Base-by-base conservation (phyloP, 2,888 invertebrate genomes). In the Coecobrya sp. region DNA sequence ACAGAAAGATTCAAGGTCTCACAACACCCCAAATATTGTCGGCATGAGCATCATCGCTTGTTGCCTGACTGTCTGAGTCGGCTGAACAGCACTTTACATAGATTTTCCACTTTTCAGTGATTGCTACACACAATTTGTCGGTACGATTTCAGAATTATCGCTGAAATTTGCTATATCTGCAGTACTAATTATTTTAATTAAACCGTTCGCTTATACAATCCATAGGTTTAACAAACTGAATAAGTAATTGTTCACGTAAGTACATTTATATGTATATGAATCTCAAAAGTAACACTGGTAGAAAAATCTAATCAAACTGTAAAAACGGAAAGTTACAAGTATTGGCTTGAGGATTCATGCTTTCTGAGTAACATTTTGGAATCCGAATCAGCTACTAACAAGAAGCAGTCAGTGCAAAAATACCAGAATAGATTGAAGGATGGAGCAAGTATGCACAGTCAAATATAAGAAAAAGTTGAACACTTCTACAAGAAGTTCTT, bases 141-240 rank as follows among this genome's bases (percentile, higher is more conserved):
- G 8, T 73, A 36, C 8, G n/a, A n/a, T 36, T 36, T 36, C 36
- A 36, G 49, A 49, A 1, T 10, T 49, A 49, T 49, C 49, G n/a
- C 30, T 30, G 30, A 68, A n/a, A 11, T 27, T 25, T 22, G 1
- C 8, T 22, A 62, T 22, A 62, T 10, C 49, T 13, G 13, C 11
- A 85, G 11, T 42, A 25, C 45, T 85, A 85, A 85, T 85, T 85
- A 85, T 45, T 36, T 85, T 85, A 85, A 85, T 85, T 85, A 85
- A 85, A 85, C 36, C 59, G 62, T 84, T 84, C 59, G 84, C 59
- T 84, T 55, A 10, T 62, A 62, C n/a, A 2, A 16, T 65, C 85
- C 84, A 82, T 7, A 36, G 36, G 30, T 84, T 52, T 62, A 42
- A 11, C 42, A 36, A 65, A 65, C 85, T 65, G 85, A 85, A 65